These are phyloP conservation scores for Acanthoscelides obtectus DNA, from an alignment of 2,888 invertebrate genomes.

Conservation along the genomic window DNA sequence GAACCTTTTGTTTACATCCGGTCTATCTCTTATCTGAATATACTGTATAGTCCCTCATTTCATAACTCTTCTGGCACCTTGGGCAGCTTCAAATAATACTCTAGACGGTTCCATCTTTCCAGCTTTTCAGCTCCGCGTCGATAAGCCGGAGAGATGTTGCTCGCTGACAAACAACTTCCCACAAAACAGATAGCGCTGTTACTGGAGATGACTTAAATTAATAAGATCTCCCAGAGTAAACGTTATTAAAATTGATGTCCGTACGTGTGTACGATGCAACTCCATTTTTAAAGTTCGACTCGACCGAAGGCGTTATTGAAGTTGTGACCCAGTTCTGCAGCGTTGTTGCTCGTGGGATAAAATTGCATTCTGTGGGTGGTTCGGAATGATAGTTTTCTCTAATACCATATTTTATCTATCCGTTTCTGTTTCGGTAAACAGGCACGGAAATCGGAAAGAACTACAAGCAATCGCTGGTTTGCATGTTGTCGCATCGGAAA, in stretches of 20 bases:
- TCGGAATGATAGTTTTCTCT: background rate
- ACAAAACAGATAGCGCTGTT: background rate
- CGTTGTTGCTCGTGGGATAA: background rate
- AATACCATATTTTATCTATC: background rate
- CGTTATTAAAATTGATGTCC: background rate
- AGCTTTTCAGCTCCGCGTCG: background rate
- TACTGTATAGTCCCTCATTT: too few relatives aligned
- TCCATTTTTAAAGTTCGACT: background rate
- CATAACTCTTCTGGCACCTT: too few relatives aligned
- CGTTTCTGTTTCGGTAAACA: background rate
- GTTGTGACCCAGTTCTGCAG: background rate
- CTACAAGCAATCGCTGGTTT: too few relatives aligned
- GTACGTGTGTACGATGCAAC: background rate
- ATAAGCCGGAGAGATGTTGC: background rate
- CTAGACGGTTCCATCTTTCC: background rate
- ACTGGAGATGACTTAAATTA: background rate
- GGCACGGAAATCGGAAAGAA: background rate
- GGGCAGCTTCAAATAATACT: too few relatives aligned
- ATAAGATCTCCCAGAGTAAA: background rate
- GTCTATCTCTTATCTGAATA: too few relatives aligned
- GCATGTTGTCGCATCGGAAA: too few relatives aligned
- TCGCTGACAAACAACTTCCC: background rate
- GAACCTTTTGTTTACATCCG: too few relatives aligned
- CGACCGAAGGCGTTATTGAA: background rate
- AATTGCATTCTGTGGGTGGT: background rate